Evolutionary conservation across 2,888 invertebrate genomes (phyloP), one percentile per base, ranked within the genome.

Genomic region (Cheiracanthium punctorium): DNA sequence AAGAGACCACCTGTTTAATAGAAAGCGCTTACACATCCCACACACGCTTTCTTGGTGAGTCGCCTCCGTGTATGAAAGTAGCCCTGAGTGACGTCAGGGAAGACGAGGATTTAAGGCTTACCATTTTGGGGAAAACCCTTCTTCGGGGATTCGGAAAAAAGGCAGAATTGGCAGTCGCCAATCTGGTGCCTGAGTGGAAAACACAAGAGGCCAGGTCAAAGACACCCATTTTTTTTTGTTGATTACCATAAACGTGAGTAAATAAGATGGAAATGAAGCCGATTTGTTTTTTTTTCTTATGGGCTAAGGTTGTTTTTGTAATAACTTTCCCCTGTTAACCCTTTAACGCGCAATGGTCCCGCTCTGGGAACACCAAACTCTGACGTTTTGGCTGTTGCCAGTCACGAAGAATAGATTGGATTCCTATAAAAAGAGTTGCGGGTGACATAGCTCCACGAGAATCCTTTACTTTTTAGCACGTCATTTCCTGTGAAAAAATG

Each of bases 21-120:
- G 37, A 37, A 37, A 58, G 24, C 24, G 58, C 12, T 58, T n/a
- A n/a, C 17, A 4, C 24, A 20, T 20, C 58, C 58, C 58, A 58
- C 58, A 24, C 24, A 10, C n/a, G 20, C 12, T n/a, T 24, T 17
- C 24, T 58, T 24, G 24, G 24, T 24, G 2, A 58, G 58, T 58
- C n/a, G 76, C 43, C 76, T 67, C 76, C 76, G 76, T 76, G 67
- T 67, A n/a, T n/a, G n/a, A n/a, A 76, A 76, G 76, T 76, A 76
- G 43, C 41, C 67, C 29, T 17, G 28, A 1, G 43, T 76, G 76
- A 76, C 67, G 76, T 76, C 1, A 24, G 17, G 43, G 43, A 48
- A 17, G 58, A 24, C 24, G 4, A 4, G 58, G 20, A 24, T 58
- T n/a, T 24, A 17, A 24, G 58, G 4, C 58, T 58, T 58, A 58